Evolutionary conservation across 2,113 vertebrate species (phyloP), one percentile per base, ranked within the genome.

Genomic region (Amphiprion ocellaris): DNA sequence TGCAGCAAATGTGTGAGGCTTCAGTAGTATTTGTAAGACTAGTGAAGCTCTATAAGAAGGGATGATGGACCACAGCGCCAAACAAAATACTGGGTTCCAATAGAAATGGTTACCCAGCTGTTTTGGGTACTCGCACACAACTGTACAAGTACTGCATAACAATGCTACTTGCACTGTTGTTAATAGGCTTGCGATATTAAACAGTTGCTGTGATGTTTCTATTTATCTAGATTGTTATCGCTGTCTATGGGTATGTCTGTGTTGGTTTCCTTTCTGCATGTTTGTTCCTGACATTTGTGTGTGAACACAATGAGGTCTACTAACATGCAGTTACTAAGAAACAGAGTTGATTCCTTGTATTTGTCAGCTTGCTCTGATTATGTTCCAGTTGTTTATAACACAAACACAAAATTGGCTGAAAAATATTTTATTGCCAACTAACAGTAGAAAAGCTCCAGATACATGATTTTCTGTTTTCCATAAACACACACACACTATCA

Each of bases 361-460:
- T 37, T 10, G 33, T 37, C 33, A 9, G 7, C 33, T 8, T 37
- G 33, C 14, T 44, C 41, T 15, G 41, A 44, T 44, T 44, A 12
- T 44, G 41, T 44, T 44, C 14, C 41, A 44, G 14, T 44, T 44
- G 41, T 44, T 44, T 44, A 44, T 15, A 2, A 44, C 41, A 44
- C n/a, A 39, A 33, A 75, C 23, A 52, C 16, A 63, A 16, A 2
- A 17, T 58, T 69, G 70, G 3, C 7, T 64, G 1, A 39, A 68
- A 74, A 60, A 16, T 2, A 54, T 12, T 89, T 89, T 86, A 81
- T 81, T 82, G 26, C 1, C 2, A 63, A 21, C 0, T 69, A 1
- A 21, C 2, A 30, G n/a, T 10, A 10, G 12, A 3, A 69, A 52
- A 63, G 44, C 3, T 63, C 1, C n/a, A 65, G 56, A n/a, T 11